Evolutionary conservation across 2,888 invertebrate species (phyloP).

Genomic region (Periphyllus acericola): DNA sequence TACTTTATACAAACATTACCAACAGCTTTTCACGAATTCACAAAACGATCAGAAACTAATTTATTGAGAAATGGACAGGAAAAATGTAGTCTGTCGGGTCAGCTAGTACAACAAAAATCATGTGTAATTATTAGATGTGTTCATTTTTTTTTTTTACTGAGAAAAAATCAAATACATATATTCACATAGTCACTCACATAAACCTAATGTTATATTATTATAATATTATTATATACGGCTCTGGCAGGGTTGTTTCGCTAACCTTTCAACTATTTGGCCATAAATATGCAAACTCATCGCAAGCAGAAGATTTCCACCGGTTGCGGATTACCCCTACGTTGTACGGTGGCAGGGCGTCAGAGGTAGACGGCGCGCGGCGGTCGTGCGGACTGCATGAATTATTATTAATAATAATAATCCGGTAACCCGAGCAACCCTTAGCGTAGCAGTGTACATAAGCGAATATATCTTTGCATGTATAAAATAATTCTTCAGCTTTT

Average conservation of each 20-base stretch:
- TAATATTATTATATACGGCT: neutral
- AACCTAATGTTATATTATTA: neutral
- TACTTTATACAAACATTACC: no score
- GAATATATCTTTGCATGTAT: neutral
- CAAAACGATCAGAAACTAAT: no score
- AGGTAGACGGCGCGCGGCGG: neutral
- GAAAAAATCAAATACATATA: neutral
- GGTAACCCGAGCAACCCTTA: slow-evolving; percentile 13
- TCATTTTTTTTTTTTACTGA: no score
- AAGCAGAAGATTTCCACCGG: slow-evolving; percentile 22
- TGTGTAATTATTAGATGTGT: no score
- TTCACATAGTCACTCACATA: neutral
- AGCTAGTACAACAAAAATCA: no score
- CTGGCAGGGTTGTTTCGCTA: neutral
- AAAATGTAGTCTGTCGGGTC: no score
- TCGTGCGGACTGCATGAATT: slow-evolving; percentile 29
- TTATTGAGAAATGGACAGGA: no score
- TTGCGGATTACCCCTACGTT: slow-evolving; percentile 40
- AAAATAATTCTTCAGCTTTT: neutral
- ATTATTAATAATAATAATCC: slow-evolving; percentile 23
- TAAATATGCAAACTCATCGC: slow-evolving; percentile 17
- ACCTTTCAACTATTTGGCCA: neutral
- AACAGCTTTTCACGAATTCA: no score
- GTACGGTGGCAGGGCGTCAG: neutral
- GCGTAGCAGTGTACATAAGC: neutral